These are phyloP conservation scores for Eospalax fontanierii DNA, from an alignment of 2,797 vertebrate species.

Conservation along the genomic window DNA sequence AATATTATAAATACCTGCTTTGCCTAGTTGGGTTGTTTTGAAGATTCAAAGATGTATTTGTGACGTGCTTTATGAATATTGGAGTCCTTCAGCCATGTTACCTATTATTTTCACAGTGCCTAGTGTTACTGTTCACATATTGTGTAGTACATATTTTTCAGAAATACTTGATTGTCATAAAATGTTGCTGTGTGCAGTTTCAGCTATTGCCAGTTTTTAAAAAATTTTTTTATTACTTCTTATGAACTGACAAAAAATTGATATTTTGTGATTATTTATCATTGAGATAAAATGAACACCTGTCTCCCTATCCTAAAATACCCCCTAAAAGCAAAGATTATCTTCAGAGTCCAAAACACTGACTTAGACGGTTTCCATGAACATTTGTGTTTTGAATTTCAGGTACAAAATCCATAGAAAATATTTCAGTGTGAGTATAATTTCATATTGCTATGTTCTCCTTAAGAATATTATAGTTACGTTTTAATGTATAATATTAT, in stretches of 20 bases:
- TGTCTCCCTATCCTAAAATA: neutral
- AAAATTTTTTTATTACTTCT: neutral
- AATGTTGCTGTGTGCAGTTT: neutral
- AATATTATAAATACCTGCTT: neutral
- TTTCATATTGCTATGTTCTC: neutral
- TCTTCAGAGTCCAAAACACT: neutral
- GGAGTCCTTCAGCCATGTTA: neutral
- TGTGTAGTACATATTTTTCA: neutral
- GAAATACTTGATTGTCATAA: neutral
- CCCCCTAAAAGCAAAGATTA: neutral
- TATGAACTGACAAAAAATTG: neutral
- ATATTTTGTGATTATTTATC: neutral
- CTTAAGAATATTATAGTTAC: no score
- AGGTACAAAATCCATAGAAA: neutral
- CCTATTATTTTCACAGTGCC: neutral
- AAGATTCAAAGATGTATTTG: neutral
- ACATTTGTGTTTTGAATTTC: slow-evolving; percentile 5
- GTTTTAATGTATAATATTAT: no score
- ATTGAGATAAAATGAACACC: slow-evolving; percentile 17
- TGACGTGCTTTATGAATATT: neutral
- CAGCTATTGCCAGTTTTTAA: neutral
- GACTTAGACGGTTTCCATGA: neutral
- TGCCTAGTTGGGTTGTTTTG: neutral
- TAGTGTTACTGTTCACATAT: neutral
- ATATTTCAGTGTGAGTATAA: neutral